These are phyloP conservation scores for Campylomormyrus numenius DNA, from an alignment of 2,113 vertebrate species.

Conservation along the genomic window DNA sequence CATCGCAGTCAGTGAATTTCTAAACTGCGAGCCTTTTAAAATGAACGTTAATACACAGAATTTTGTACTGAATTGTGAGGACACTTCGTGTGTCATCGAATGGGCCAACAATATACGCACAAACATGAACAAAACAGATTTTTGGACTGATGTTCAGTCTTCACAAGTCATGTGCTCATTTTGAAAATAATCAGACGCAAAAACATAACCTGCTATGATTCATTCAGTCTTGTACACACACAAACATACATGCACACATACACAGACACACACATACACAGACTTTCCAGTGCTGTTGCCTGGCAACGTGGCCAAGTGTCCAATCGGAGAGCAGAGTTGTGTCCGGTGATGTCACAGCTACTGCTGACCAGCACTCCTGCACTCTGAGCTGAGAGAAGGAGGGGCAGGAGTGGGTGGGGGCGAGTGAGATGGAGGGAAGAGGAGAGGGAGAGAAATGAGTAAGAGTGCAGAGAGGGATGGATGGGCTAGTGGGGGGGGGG, in stretches of 20 bases:
- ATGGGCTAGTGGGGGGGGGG: background rate
- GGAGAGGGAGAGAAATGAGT: slow-evolving; percentile 3
- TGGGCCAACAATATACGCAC: background rate
- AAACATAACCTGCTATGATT: background rate
- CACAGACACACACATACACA: slow-evolving; percentile 44
- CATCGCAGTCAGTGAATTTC: background rate
- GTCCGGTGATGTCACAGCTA: slow-evolving; percentile 70
- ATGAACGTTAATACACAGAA: background rate
- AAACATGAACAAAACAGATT: background rate
- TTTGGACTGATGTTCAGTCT: background rate
- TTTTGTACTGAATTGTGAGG: background rate
- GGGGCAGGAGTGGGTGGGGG: slow-evolving; percentile 27
- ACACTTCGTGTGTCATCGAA: background rate
- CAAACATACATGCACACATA: slow-evolving; percentile 36
- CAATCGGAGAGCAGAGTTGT: slow-evolving; percentile 64
- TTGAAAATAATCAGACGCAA: background rate
- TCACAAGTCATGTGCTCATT: background rate
- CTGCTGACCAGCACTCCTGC: slow-evolving; percentile 60
- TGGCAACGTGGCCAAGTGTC: slow-evolving; percentile 68
- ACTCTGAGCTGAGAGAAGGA: slow-evolving; percentile 15
- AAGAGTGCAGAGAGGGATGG: background rate
- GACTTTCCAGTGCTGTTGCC: slow-evolving; percentile 73
- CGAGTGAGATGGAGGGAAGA: slow-evolving; percentile 7
- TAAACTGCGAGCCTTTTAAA: background rate
- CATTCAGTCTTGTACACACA: slow-evolving; percentile 1